Conservation (phyloP, 2,113 vertebrate species). For the Pygoscelis antarcticus region DNA sequence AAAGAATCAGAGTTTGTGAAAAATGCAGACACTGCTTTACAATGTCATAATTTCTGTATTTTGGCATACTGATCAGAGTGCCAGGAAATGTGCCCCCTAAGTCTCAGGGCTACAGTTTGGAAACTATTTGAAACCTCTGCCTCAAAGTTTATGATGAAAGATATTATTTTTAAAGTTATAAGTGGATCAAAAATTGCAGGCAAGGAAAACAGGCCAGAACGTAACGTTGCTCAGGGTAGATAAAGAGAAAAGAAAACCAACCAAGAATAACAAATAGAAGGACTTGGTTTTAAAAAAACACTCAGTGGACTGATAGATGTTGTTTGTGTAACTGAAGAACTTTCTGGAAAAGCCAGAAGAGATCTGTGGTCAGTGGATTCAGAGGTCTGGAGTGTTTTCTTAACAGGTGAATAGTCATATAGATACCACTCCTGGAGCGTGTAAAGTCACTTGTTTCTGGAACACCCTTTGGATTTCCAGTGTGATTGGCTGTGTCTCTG, state of each 20-base stretch:
- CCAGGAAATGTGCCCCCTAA: not conserved
- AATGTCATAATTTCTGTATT: not conserved
- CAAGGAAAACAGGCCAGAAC: slow-evolving; percentile 17
- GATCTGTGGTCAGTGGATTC: not conserved
- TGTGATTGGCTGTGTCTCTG: not conserved
- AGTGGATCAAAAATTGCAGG: not conserved
- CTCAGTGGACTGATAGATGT: not conserved
- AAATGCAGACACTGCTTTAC: not conserved
- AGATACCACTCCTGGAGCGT: fast-evolving
- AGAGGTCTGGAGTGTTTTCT: not conserved
- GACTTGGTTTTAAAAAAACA: not conserved
- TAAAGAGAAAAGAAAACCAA: slow-evolving; percentile 38
- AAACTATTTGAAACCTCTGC: not conserved
- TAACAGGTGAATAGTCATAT: not conserved
- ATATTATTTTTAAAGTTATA: not conserved
- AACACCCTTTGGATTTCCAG: not conserved
- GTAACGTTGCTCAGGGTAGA: not conserved
- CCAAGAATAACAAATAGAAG: slow-evolving; percentile 37
- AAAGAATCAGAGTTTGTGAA: not conserved
- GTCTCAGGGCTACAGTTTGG: not conserved
- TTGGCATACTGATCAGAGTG: not conserved
- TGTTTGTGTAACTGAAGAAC: not conserved
- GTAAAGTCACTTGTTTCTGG: not conserved
- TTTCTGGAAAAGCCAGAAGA: not conserved
- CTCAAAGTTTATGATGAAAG: not conserved